phyloP scores from a whole-genome alignment of 2,888 invertebrate species.

The Sinhomidia bicolor region DNA sequence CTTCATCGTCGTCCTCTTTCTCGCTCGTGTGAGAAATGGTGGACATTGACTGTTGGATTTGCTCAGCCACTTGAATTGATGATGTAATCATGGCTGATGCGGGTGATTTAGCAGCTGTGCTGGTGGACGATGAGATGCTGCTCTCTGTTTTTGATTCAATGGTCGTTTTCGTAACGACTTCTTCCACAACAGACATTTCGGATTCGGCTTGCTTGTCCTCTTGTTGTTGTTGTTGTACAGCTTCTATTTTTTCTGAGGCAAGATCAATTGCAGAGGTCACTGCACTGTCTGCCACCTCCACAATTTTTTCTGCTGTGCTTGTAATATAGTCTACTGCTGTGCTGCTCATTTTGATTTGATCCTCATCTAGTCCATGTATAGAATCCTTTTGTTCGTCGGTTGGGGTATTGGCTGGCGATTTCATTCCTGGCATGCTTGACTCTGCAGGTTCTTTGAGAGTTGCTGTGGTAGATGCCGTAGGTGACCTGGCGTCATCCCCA shows the following conservation, averaged over 20 bases:
- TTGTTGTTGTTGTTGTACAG: conserved; percentile 44
- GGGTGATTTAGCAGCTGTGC: conserved; percentile 18
- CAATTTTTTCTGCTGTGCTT: conserved; percentile 52
- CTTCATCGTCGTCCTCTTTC: conserved; percentile 53
- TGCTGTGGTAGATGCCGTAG: background rate
- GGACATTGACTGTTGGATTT: conserved; percentile 67
- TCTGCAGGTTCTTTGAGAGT: conserved; percentile 10
- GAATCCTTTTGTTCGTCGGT: conserved; percentile 17
- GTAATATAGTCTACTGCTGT: conserved; percentile 37
- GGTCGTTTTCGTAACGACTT: background rate
- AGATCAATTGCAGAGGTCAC: conserved; percentile 60
- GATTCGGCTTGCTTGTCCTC: conserved; percentile 43
- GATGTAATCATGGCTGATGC: background rate
- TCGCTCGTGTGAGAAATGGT: conserved; percentile 37
- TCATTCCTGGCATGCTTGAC: conserved; percentile 42
- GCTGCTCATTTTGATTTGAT: background rate
- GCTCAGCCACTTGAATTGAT: conserved; percentile 50
- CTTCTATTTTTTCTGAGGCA: conserved; percentile 70
- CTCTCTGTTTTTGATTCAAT: conserved; percentile 13
- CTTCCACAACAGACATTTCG: conserved; percentile 27
- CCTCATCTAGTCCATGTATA: background rate
- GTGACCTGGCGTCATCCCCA: background rate
- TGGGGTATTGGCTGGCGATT: conserved; percentile 51
- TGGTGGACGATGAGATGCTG: background rate
- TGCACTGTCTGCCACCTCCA: conserved; percentile 68